phyloP scores from a whole-genome alignment of 2,797 vertebrate species.

The Rhabdophis nuchalis region DNA sequence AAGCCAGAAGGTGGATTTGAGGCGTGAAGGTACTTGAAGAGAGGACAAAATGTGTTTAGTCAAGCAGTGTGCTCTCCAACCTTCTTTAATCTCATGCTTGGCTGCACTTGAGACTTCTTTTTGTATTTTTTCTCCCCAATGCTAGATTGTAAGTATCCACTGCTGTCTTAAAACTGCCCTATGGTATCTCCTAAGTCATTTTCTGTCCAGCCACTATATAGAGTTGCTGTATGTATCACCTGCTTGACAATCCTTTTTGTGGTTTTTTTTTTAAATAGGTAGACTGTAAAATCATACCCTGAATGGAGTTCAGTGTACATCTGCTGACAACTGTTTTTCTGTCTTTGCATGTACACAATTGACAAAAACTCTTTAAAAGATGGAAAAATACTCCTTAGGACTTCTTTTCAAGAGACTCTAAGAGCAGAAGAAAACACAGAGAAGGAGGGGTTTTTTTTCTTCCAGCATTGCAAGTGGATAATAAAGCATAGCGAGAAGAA shows the following conservation, averaged over 20 bases:
- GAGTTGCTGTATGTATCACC: not conserved
- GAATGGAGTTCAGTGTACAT: not conserved
- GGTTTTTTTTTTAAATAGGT: not conserved
- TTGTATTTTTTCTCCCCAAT: not conserved
- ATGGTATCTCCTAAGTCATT: not conserved
- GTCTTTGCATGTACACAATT: not conserved
- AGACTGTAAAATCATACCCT: not conserved
- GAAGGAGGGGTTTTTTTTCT: not conserved
- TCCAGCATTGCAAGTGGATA: not conserved
- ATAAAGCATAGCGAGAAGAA: not conserved
- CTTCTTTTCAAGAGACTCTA: not conserved
- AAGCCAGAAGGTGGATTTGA: not conserved
- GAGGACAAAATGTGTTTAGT: not conserved
- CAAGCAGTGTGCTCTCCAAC: not conserved
- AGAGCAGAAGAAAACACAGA: not conserved
- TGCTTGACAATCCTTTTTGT: not conserved
- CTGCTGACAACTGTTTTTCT: not conserved
- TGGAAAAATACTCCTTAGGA: not conserved
- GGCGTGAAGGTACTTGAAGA: not conserved
- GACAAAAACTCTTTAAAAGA: not conserved
- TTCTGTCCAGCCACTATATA: not conserved
- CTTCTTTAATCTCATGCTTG: constrained; percentile 9
- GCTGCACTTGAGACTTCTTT: not conserved
- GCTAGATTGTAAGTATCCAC: not conserved
- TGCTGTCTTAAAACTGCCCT: not conserved